Percentiles rank a stretch among this genome's conserved stretches.
Evolutionary conservation across 2,888 invertebrate genomes (phyloP).

Genomic region (Allophyes oxyacanthae): DNA sequence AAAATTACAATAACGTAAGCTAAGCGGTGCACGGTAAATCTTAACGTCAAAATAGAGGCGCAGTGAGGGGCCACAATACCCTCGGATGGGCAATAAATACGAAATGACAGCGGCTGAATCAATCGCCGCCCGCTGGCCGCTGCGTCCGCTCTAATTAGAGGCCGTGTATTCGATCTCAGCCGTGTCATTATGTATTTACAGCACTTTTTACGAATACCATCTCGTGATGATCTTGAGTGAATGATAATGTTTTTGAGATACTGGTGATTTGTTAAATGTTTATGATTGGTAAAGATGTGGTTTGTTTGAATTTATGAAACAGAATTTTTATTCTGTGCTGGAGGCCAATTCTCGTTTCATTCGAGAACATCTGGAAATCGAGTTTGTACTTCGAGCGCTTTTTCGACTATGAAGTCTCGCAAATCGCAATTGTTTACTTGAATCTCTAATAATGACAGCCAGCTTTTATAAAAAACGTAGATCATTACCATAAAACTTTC

Average conservation of each 20-base stretch:
- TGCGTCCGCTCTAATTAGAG: conserved; percentile 74
- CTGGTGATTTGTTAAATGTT: conserved; percentile 28
- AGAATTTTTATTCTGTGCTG: no score
- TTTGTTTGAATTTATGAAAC: no score
- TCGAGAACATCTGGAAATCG: no score
- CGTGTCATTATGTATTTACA: conserved; percentile 76
- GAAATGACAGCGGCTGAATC: conserved; percentile 82
- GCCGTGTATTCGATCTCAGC: conserved; percentile 63
- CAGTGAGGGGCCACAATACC: conserved; percentile 18
- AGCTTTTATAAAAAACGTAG: no score
- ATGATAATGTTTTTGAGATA: conserved; percentile 8
- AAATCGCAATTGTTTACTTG: no score
- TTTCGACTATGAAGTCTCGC: no score
- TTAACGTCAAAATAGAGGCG: conserved; percentile 46
- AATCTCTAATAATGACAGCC: no score
- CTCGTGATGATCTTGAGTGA: conserved; percentile 50
- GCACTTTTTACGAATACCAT: conserved; percentile 29
- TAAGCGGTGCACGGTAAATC: conserved; percentile 41
- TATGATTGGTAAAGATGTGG: conserved; percentile 24
- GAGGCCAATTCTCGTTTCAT: no score
- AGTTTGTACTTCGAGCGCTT: no score
- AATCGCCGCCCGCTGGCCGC: conserved; percentile 69
- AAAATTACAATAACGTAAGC: conserved; percentile 30
- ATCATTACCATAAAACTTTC: no score
- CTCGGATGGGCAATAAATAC: conserved; percentile 71